Conservation (phyloP, 2,113 vertebrate species). For the Tachycineta bicolor region DNA sequence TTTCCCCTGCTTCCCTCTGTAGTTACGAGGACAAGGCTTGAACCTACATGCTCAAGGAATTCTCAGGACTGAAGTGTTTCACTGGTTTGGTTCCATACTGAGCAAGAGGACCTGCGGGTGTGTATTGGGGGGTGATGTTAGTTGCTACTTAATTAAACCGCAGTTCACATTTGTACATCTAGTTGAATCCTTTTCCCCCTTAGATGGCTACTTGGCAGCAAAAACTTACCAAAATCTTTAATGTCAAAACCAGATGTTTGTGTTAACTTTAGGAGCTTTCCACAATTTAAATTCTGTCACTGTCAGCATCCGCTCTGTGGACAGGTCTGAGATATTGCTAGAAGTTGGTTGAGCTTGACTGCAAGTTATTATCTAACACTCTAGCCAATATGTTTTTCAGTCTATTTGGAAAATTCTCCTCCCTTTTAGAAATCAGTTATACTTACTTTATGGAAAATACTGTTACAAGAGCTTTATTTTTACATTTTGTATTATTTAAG, state of each 20-base stretch:
- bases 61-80: neutral
- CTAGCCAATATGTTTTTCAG: conserved; percentile 3
- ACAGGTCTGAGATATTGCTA: conserved; percentile 26
- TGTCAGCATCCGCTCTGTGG: neutral
- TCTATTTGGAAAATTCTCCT: neutral
- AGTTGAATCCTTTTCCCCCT: neutral
- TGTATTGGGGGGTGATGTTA: neutral
- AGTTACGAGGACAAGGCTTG: neutral
- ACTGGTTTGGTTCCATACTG: neutral
- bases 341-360: conserved; percentile 3
- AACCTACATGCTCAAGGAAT: neutral
- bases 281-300: neutral
- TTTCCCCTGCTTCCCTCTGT: neutral
- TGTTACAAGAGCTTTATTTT: neutral
- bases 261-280: conserved; percentile 22
- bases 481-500: conserved; percentile 15
- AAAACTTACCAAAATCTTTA: neutral
- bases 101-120: neutral
- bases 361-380: conserved; percentile 11
- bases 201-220: conserved; percentile 11
- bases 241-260: conserved; percentile 27
- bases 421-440: neutral
- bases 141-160: neutral
- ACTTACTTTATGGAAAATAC: conserved; percentile 31
- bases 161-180: neutral